Percentiles rank a stretch among this genome's conserved stretches.
phyloP scores from a whole-genome alignment of 2,113 vertebrate genomes.

The Rhagologus leucostigma region DNA sequence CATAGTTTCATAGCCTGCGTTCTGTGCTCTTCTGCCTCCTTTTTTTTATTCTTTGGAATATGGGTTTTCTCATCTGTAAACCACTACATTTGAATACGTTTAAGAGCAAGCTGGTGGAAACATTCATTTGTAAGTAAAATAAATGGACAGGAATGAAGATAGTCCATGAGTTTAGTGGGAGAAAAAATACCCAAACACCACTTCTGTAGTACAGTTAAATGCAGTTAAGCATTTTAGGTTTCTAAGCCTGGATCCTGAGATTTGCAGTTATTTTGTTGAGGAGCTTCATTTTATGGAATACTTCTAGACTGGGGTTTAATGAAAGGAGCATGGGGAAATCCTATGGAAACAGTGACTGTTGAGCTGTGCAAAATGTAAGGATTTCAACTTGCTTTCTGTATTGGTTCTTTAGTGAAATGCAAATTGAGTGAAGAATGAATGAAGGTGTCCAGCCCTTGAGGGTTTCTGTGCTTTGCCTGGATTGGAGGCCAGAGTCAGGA shows the following conservation, averaged over 20 bases:
- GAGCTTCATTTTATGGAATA: not conserved
- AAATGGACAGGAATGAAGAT: not conserved
- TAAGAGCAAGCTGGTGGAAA: not conserved
- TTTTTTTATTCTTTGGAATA: not conserved
- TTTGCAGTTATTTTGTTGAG: not conserved
- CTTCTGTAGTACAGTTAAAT: not conserved
- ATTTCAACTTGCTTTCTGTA: not conserved
- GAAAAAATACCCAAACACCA: not conserved
- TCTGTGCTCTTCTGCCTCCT: not conserved
- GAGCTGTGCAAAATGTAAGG: not conserved
- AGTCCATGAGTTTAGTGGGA: not conserved
- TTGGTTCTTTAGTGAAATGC: not conserved
- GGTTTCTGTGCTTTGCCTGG: not conserved
- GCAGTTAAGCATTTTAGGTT: not conserved
- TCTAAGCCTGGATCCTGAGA: not conserved
- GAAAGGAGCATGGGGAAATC: not conserved
- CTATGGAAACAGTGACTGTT: not conserved
- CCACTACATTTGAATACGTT: not conserved
- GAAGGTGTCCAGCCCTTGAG: not conserved
- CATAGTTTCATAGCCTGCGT: not conserved
- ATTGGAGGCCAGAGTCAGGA: not conserved
- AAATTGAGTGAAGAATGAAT: conserved; percentile 27
- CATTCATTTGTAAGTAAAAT: not conserved
- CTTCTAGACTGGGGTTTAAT: not conserved
- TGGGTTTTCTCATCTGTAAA: not conserved